phyloP scores from a whole-genome alignment of 2,113 vertebrate species.

The Paradisaea rubra region DNA sequence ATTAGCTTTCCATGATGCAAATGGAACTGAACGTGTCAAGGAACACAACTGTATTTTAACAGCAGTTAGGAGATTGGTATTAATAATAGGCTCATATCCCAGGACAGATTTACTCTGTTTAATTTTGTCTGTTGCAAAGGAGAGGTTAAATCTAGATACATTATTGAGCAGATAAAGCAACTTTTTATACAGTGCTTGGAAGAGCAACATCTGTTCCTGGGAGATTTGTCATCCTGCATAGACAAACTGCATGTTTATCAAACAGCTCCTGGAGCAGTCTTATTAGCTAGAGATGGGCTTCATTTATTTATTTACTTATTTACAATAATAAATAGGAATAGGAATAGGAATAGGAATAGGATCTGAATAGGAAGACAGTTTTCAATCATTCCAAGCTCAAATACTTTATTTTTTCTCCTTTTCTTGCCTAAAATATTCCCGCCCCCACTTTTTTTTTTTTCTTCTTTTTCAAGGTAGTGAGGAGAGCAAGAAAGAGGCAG shows the following conservation, averaged over 20 bases:
- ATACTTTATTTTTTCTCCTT: not conserved
- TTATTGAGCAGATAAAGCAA: conserved; percentile 25
- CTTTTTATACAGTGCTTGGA: not conserved
- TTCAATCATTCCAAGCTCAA: not conserved
- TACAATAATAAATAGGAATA: not conserved
- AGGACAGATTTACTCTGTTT: conserved; percentile 22
- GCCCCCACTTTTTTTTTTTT: not conserved
- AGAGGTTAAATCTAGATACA: conserved; percentile 18
- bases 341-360: no score
- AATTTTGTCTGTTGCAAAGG: conserved; percentile 20
- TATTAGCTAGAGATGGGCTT: not conserved
- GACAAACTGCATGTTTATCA: not conserved
- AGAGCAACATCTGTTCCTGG: not conserved
- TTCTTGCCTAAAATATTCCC: not conserved
- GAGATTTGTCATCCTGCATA: not conserved
- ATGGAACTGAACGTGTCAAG: not conserved
- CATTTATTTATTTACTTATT: not conserved
- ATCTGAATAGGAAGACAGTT: not conserved
- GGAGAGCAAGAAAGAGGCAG: not conserved
- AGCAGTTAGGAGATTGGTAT: not conserved
- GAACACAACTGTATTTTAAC: conserved; percentile 4
- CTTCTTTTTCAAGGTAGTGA: not conserved
- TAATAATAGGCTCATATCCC: not conserved
- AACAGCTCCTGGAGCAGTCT: not conserved
- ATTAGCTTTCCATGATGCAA: not conserved